Base-by-base conservation (phyloP, 2,888 invertebrate species). In the Salpingus planirostris region DNA sequence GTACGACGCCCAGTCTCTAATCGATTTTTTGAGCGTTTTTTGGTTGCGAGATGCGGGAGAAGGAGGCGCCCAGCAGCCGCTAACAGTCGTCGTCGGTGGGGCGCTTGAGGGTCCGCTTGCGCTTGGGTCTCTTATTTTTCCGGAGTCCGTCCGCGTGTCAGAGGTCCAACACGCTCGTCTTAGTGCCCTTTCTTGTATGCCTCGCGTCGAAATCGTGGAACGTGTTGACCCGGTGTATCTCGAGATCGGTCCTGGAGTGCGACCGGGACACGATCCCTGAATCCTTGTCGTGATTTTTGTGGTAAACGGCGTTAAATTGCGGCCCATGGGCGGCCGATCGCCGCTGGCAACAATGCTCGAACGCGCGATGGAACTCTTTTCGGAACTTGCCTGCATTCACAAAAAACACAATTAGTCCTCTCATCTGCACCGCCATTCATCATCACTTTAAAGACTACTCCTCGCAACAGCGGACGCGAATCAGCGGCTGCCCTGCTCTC, bases 321-420 rank as follows among this genome's bases (percentile, higher is more conserved):
- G 24, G 32, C 13, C 34, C 31, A 30, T 35, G 31, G 10, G 29
- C 30, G 6, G 14, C 14, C 22, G 33, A 21, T 11, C 40, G 34
- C 27, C 18, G 5, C 8, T 56, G 55, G 31, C 55, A 57, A 44
- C 78, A 78, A 52, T 75, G 74, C 59, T 75, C 77, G 60, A 80
- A 75, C 1, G 79, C 77, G 44, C 78, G 72, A 46, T 74, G 74
- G 59, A 81, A 81, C 55, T 81, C 81, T 42, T 76, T 71, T 5
- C 80, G 74, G 59, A 80, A 81, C 67, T 81, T 81, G 36, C 80
- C 82, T 81, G 73, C 24, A 37, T 35, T 32, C 24, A 31, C 24
- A n/a, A n/a, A n/a, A n/a, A n/a, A n/a, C n/a, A n/a, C n/a, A n/a
- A n/a, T n/a, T n/a, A n/a, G n/a, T n/a, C n/a, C n/a, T n/a, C n/a